A percentile compares a stretch with the other conserved stretches of the same genome.
phyloP scores from a whole-genome alignment of 2,888 invertebrate species.

The Oegoconia quadripuncta region DNA sequence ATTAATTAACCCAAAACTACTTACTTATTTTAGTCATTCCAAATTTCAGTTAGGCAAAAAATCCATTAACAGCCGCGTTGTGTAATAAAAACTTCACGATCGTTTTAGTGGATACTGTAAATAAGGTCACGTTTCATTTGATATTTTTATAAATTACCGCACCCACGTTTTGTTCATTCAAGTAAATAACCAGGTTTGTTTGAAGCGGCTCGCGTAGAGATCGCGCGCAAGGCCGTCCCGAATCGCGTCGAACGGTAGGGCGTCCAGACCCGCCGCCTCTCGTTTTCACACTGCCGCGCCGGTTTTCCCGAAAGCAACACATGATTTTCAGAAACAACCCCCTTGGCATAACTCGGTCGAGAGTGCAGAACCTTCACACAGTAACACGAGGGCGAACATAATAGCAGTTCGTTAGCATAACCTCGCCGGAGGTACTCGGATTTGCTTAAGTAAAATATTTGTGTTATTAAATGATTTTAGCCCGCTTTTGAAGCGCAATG shows the following conservation, averaged over 20 bases:
- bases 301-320: slow-evolving; percentile 53
- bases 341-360: slow-evolving; percentile 69
- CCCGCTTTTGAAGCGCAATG: slow-evolving; percentile 25
- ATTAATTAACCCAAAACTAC: slow-evolving; percentile 25
- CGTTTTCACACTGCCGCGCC: slow-evolving; percentile 38
- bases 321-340: slow-evolving; percentile 70
- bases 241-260: slow-evolving; percentile 17
- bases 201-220: slow-evolving; percentile 27
- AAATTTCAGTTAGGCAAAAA: slow-evolving; percentile 54
- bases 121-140: slow-evolving; percentile 33
- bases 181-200: slow-evolving; percentile 37
- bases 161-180: slow-evolving; percentile 44
- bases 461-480: slow-evolving; percentile 58
- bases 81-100: slow-evolving; percentile 32
- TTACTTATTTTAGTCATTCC: slow-evolving; percentile 70
- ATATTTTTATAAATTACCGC: slow-evolving; percentile 33
- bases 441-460: slow-evolving; percentile 62
- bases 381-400: slow-evolving; percentile 71
- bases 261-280: slow-evolving; percentile 45
- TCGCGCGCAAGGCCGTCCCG: slow-evolving; percentile 16
- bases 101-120: not conserved
- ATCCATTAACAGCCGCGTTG: slow-evolving; percentile 45
- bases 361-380: slow-evolving; percentile 77
- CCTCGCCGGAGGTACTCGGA: slow-evolving; percentile 44
- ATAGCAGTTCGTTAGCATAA: slow-evolving; percentile 74